These are phyloP conservation scores for Elephantulus edwardii DNA, from an alignment of 2,113 vertebrate genomes.

Conservation along the genomic window DNA sequence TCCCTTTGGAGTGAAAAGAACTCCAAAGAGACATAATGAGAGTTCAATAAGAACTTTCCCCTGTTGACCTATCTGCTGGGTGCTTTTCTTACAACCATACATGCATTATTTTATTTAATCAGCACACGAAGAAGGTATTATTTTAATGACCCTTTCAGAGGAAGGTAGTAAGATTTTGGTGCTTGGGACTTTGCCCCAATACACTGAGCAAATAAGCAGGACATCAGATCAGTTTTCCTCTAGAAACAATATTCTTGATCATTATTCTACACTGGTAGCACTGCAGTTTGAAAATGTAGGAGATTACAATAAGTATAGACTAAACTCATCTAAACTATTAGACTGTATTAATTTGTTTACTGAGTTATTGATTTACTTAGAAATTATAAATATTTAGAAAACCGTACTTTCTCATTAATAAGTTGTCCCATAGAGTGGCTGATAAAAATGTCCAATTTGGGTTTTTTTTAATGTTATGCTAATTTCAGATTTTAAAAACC, in stretches of 20 bases:
- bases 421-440: slow-evolving; percentile 48
- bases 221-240: not conserved
- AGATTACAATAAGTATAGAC: slow-evolving; percentile 30
- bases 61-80: not conserved
- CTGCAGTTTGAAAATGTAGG: not conserved
- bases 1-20: not conserved
- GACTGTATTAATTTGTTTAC: slow-evolving; percentile 61
- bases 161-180: not conserved
- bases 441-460: slow-evolving; percentile 60
- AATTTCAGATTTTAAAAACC: slow-evolving; percentile 67
- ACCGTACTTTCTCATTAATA: slow-evolving; percentile 63
- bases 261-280: not conserved
- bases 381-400: slow-evolving; percentile 56
- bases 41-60: not conserved
- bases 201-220: not conserved
- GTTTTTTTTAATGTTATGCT: slow-evolving; percentile 58
- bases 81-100: not conserved
- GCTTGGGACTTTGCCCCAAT: not conserved
- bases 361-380: slow-evolving; percentile 51
- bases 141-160: not conserved
- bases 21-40: not conserved
- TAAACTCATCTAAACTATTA: slow-evolving; percentile 21
- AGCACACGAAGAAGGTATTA: not conserved
- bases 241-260: not conserved
- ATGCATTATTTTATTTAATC: not conserved